Base-by-base conservation (phyloP, 2,797 vertebrate genomes). In the Myripristis jacobus region DNA sequence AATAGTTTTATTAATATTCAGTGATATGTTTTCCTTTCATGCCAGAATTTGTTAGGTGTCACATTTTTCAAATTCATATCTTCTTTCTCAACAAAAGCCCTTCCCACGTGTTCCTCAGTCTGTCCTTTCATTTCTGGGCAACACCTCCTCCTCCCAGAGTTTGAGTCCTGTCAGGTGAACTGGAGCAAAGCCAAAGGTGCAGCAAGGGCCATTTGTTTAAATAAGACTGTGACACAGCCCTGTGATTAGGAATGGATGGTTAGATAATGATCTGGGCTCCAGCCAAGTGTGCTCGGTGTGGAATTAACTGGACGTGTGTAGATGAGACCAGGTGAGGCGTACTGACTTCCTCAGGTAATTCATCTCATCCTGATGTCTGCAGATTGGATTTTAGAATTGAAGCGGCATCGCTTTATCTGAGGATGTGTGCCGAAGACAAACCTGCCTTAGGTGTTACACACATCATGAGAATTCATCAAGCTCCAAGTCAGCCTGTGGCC, bases 211-310 rank as follows among this genome's bases (percentile, higher is more conserved):
- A 84, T 87, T 88, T 84, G 83, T 90, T 91, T 88, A 84, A 86
- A 87, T 86, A 87, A 87, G 88, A 80, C 82, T 71, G 80, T 77
- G 84, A 86, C 81, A 84, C 87, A 77, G 82, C 74, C 80, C 86
- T 61, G 61, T 51, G 48, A 57, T 79, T 66, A 64, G 52, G 56
- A 81, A 79, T 70, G 83, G 77, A 73, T 77, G 58, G 82, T 73
- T 84, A 85, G 87, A 85, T 90, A 87, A 90, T 90, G 79, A 88
- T 85, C 80, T 82, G 80, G 79, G 41, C 75, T 76, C 57, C 54
- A 41, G 85, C 77, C 80, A 73, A 80, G 55, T 65, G 73, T 73
- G 46, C 76, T 59, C 3, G 54, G 77, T 44, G 59, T 65, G 64
- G 83, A 87, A 87, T 84, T 77, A 83, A 85, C 75, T 78, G 79